Conservation (phyloP, 2,888 invertebrate genomes). For the Leptinotarsa rubiginosa region DNA sequence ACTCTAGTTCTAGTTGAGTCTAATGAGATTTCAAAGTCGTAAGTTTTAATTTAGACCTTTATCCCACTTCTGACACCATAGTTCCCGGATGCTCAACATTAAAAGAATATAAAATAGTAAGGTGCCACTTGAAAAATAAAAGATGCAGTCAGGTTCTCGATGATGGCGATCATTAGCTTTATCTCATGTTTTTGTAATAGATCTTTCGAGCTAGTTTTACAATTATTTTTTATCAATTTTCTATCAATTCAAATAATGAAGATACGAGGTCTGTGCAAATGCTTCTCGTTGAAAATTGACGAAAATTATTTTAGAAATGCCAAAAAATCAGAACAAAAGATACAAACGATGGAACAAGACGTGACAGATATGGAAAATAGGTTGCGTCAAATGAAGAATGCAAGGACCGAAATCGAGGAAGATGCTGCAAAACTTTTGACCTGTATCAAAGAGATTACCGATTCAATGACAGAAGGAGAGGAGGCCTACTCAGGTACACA, state of each 20-base stretch:
- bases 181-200: too few relatives aligned
- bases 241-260: too few relatives aligned
- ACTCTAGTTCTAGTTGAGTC: too few relatives aligned
- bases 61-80: slow-evolving; percentile 1
- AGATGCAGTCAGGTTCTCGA: too few relatives aligned
- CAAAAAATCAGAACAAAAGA: slow-evolving; percentile 80
- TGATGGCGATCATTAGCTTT: too few relatives aligned
- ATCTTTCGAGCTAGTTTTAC: too few relatives aligned
- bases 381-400: slow-evolving; percentile 70
- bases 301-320: slow-evolving; percentile 71
- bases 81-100: too few relatives aligned
- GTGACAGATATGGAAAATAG: slow-evolving; percentile 76
- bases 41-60: neutral
- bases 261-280: neutral
- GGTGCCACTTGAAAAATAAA: too few relatives aligned
- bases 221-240: too few relatives aligned
- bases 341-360: slow-evolving; percentile 80
- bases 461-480: slow-evolving; percentile 70
- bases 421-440: slow-evolving; percentile 70
- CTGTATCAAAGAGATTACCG: slow-evolving; percentile 71
- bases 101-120: too few relatives aligned
- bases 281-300: neutral
- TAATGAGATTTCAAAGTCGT: too few relatives aligned
- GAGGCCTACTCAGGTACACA: slow-evolving; percentile 68
- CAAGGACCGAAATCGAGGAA: slow-evolving; percentile 72